A percentile compares a stretch with the other conserved stretches of the same genome.
Conservation (phyloP, 2,888 invertebrate genomes). For the Pheosia tremula region DNA sequence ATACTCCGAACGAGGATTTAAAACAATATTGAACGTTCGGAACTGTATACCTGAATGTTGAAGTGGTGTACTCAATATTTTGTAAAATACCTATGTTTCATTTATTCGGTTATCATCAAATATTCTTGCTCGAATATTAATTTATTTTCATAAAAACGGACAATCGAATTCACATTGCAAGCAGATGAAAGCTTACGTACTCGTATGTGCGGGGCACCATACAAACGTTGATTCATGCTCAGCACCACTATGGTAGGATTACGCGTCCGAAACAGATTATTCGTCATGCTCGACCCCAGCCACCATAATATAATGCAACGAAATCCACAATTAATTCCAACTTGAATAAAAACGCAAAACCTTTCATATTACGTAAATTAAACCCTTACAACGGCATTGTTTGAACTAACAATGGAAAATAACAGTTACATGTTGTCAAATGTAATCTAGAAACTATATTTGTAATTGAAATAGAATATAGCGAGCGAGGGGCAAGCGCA, state of each 20-base stretch:
- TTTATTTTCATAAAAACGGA: conserved; percentile 10
- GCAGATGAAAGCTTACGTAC: conserved; percentile 15
- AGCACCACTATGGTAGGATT: conserved; percentile 53
- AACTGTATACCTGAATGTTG: conserved; percentile 13
- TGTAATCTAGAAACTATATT: conserved; percentile 16
- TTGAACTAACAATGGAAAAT: conserved; percentile 13
- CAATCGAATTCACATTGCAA: conserved; percentile 29
- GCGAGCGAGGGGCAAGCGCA: conserved; percentile 35
- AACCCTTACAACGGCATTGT: conserved; percentile 1
- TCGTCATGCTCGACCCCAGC: conserved; percentile 58
- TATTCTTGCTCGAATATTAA: not conserved
- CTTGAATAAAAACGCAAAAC: conserved; percentile 12
- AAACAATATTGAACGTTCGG: conserved; percentile 18
- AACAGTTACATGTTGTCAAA: conserved; percentile 7
- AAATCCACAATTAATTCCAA: conserved; percentile 18
- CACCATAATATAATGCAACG: conserved; percentile 49
- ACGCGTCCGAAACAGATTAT: conserved; percentile 58
- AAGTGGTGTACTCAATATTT: conserved; percentile 17
- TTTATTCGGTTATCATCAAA: conserved; percentile 1
- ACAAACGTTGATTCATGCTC: conserved; percentile 57
- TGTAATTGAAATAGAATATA: conserved; percentile 18
- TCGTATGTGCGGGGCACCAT: conserved; percentile 36
- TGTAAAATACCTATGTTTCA: conserved; percentile 4
- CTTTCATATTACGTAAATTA: conserved; percentile 12
- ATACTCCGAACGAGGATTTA: conserved; percentile 26